Evolutionary conservation across 2,888 invertebrate genomes (phyloP).

Genomic region (Reticulitermes lucifugus): DNA sequence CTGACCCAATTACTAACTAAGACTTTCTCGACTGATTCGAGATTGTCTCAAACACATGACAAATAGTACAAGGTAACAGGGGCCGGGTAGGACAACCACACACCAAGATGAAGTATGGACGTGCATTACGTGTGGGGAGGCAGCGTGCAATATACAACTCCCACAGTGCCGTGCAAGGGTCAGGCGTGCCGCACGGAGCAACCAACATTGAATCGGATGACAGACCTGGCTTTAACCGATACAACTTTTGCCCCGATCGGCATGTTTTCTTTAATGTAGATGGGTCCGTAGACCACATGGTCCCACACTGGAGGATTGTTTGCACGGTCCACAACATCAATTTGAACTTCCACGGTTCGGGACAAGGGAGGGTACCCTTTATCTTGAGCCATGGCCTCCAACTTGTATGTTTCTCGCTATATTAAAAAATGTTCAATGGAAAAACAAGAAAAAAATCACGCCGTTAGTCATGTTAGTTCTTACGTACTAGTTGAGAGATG

Average conservation of each 20-base stretch:
- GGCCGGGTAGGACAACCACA: slow-evolving; percentile 57
- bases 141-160: slow-evolving; percentile 54
- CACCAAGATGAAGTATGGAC: slow-evolving; percentile 56
- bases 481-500: slow-evolving; percentile 44
- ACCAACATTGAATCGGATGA: slow-evolving; percentile 60
- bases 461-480: slow-evolving; percentile 73
- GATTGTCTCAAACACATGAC: slow-evolving; percentile 40
- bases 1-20: slow-evolving; percentile 36
- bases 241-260: slow-evolving; percentile 98
- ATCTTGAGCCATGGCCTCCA: slow-evolving; percentile 98
- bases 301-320: slow-evolving; percentile 98
- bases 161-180: slow-evolving; percentile 55
- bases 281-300: slow-evolving; percentile 95
- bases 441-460: slow-evolving; percentile 71
- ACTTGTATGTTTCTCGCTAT: slow-evolving; percentile 97
- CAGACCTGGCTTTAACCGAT: slow-evolving; percentile 99
- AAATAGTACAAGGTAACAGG: slow-evolving; percentile 47
- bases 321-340: slow-evolving; percentile 97
- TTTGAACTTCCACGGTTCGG: slow-evolving; percentile 97
- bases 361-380: slow-evolving; percentile 95
- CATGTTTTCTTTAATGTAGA: slow-evolving; percentile 97
- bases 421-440: slow-evolving; percentile 71
- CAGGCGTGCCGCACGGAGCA: slow-evolving; percentile 53
- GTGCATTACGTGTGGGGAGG: slow-evolving; percentile 54
- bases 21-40: slow-evolving; percentile 19